These are phyloP conservation scores for Oostethus manadensis DNA, from an alignment of 2,113 vertebrate genomes.

Conservation along the genomic window DNA sequence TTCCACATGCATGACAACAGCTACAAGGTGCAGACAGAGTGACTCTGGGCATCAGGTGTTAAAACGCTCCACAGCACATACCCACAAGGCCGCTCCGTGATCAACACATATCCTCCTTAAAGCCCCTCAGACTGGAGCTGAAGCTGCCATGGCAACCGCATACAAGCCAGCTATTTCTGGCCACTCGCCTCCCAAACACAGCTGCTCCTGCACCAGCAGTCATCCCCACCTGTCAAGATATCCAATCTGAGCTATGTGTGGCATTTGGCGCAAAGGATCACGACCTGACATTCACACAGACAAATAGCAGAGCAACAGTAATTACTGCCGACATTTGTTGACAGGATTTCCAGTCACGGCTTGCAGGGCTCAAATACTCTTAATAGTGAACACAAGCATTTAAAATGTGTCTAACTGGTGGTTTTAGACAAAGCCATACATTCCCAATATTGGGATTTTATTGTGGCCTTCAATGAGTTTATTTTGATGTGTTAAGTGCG, in stretches of 20 bases:
- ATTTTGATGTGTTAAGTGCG: too few relatives aligned
- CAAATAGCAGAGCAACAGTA: constrained; percentile 34
- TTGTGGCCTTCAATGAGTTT: constrained; percentile 13
- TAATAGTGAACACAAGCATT: not conserved
- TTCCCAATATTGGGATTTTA: constrained; percentile 9
- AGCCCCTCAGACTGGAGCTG: constrained; percentile 11
- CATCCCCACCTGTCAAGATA: constrained; percentile 34
- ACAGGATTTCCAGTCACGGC: constrained; percentile 45
- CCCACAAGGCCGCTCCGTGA: not conserved
- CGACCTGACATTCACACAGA: constrained; percentile 40
- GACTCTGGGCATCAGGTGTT: constrained; percentile 18
- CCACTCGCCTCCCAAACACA: constrained; percentile 52
- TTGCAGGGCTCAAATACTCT: constrained; percentile 22
- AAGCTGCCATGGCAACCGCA: constrained; percentile 54
- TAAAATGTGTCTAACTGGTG: not conserved
- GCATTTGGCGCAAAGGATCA: constrained; percentile 23
- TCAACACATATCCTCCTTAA: constrained; percentile 15
- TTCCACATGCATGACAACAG: constrained; percentile 43
- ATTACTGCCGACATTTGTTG: constrained; percentile 46
- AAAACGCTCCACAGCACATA: constrained; percentile 31
- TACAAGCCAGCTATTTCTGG: constrained; percentile 58
- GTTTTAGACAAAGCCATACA: not conserved
- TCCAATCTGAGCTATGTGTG: constrained; percentile 15
- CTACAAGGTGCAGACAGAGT: constrained; percentile 24
- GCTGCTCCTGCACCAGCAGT: constrained; percentile 49